Base-by-base conservation (phyloP, 2,888 invertebrate species). In the Heliconius aoede region DNA sequence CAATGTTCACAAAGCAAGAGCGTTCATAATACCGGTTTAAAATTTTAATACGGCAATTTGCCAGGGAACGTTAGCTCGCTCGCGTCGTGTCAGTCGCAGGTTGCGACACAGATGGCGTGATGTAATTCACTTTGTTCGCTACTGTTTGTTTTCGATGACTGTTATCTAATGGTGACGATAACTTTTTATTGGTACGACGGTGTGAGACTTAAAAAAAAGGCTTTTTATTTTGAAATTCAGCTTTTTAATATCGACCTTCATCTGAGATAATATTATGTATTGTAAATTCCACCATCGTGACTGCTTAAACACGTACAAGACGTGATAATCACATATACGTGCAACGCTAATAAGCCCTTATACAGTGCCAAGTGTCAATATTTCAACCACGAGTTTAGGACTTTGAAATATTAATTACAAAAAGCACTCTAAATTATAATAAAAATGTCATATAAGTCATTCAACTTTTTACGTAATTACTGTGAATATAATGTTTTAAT, bases 41-140 rank as follows among this genome's bases (percentile, higher is more conserved):
- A 89, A 85, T 89, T 89, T 91, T 90, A 89, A 90, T 87, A 84
- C 84, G 80, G 88, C 86, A 88, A 89, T 91, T 89, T 89, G 87
- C 86, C 85, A 87, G 83, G 83, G 84, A 84, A 83, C 82, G 85
- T 86, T 80, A 81, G 82, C 82, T 80, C 58, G 46, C 46, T 46
- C 46, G 46, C 46, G 46, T 46, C 46, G 18, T 1, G 5, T 5
- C 18, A 46, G 18, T 46, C 18, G 46, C 76, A 72, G 58, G 74
- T 79, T 79, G 82, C 82, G 81, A 81, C 82, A 82, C 82, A 82
- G 80, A 82, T 80, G 81, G 79, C 81, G 79, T 84, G 84, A 83
- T 84, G 80, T 83, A 82, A 81, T 85, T 77, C 80, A 78, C 80
- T 80, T 76, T 79, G 79, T 71, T 73, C 76, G 80, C 78, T 76